These are phyloP conservation scores for Leguminivora glycinivorella DNA, from an alignment of 1,140 invertebrate species.

Conservation along the genomic window DNA sequence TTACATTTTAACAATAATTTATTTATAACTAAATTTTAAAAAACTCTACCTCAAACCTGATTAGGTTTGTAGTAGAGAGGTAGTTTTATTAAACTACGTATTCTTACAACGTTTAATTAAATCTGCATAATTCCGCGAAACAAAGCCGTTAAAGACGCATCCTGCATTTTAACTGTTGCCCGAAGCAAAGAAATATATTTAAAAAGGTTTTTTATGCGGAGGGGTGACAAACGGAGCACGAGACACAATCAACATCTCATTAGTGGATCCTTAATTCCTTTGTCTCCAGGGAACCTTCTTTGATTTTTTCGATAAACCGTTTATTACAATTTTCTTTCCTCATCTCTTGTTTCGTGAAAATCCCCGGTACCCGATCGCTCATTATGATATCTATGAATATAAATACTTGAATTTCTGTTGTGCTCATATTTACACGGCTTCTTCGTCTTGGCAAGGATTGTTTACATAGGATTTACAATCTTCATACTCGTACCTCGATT, in stretches of 20 bases:
- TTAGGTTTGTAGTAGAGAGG: too few species aligned
- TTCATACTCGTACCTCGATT: too few species aligned
- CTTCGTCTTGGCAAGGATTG: too few species aligned
- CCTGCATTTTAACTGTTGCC: constrained; percentile 58
- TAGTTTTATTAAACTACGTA: too few species aligned
- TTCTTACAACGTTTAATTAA: constrained; percentile 53
- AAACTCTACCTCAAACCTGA: too few species aligned
- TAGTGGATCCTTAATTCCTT: constrained; percentile 66
- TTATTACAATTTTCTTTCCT: constrained; percentile 52
- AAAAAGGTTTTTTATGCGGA: constrained; percentile 58
- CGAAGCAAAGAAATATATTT: constrained; percentile 38
- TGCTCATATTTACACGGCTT: too few species aligned
- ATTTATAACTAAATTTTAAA: too few species aligned
- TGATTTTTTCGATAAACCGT: constrained; percentile 66
- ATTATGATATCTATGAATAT: constrained; percentile 46
- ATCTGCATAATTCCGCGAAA: constrained; percentile 62
- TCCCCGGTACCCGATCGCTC: constrained; percentile 54
- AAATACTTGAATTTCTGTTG: too few species aligned
- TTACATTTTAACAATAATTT: too few species aligned
- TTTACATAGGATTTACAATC: too few species aligned
- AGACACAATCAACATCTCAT: constrained; percentile 74
- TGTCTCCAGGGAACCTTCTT: constrained; percentile 47
- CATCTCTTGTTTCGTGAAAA: constrained; percentile 50
- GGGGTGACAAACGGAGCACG: constrained; percentile 52
- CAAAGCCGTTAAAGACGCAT: constrained; percentile 61